phyloP scores from a whole-genome alignment of 1,140 invertebrate species.

The Drosophila auraria region DNA sequence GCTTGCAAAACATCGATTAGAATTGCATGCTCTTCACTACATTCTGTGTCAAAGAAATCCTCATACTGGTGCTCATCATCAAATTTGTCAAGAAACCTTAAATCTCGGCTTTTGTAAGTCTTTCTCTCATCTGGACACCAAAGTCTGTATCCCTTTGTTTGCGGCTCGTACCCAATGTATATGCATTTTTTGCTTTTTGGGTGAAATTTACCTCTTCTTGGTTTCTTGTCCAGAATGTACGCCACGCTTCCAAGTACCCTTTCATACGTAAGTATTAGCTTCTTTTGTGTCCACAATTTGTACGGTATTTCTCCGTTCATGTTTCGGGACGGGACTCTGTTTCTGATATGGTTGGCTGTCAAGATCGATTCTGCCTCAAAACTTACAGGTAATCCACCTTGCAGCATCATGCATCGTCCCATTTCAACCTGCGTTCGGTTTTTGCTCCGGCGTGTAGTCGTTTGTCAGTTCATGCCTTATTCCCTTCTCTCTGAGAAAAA shows the following conservation, averaged over 20 bases:
- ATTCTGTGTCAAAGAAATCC: neutral
- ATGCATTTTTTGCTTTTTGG: neutral
- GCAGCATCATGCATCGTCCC: constrained; percentile 61
- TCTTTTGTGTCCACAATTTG: neutral
- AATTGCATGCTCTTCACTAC: neutral
- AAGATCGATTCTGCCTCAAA: constrained; percentile 35
- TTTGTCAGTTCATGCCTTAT: constrained; percentile 54
- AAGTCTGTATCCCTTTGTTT: neutral
- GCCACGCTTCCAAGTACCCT: neutral
- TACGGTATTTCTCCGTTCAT: constrained; percentile 12
- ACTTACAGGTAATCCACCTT: constrained; percentile 31
- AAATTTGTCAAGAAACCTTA: constrained; percentile 6
- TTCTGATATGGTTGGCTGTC: constrained; percentile 16
- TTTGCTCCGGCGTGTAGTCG: constrained; percentile 52
- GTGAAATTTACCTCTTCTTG: neutral
- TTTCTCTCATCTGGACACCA: neutral
- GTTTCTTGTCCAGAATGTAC: neutral
- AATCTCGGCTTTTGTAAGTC: constrained; percentile 6
- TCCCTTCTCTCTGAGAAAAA: too few relatives aligned
- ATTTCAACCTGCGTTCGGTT: constrained; percentile 74
- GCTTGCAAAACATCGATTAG: neutral
- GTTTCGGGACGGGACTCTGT: constrained; percentile 43
- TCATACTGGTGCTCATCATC: constrained; percentile 1
- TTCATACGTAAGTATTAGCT: neutral
- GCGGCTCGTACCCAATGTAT: neutral